Conservation (phyloP, 2,888 invertebrate genomes). For the Agrilus cyanescens region DNA sequence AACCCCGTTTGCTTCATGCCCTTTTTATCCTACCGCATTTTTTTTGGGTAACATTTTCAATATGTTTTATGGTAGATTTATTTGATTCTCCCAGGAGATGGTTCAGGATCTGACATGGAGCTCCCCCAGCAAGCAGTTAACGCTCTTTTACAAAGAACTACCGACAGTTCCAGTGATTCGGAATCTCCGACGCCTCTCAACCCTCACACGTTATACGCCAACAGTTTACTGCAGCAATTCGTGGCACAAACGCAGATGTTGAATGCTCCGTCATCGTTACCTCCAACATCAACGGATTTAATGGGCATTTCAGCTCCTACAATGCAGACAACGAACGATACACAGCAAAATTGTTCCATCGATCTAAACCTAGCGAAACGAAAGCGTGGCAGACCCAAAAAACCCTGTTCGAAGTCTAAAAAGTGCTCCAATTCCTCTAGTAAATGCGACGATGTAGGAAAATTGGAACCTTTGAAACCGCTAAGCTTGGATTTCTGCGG, state of each 20-base stretch:
- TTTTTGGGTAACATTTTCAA: neutral
- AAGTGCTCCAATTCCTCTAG: slow-evolving; percentile 26
- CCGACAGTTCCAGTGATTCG: slow-evolving; percentile 62
- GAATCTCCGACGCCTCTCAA: slow-evolving; percentile 43
- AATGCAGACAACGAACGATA: slow-evolving; percentile 30
- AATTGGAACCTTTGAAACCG: slow-evolving; percentile 4
- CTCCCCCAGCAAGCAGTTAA: slow-evolving; percentile 62
- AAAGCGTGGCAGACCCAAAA: slow-evolving; percentile 47
- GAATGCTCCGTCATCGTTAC: slow-evolving; percentile 36
- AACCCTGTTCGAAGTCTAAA: slow-evolving; percentile 34
- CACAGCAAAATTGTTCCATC: slow-evolving; percentile 36
- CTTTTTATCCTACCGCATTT: neutral
- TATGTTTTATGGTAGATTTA: neutral
- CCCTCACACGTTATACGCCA: slow-evolving; percentile 46
- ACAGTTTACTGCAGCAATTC: slow-evolving; percentile 67
- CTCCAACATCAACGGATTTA: slow-evolving; percentile 31
- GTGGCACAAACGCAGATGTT: slow-evolving; percentile 66
- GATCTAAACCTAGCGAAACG: slow-evolving; percentile 36
- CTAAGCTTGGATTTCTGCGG: slow-evolving; percentile 41
- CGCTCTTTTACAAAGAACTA: slow-evolving; percentile 63
- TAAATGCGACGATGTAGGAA: slow-evolving; percentile 20
- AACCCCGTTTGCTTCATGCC: neutral
- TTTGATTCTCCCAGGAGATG: slow-evolving; percentile 36
- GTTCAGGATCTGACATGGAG: slow-evolving; percentile 65
- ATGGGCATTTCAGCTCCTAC: slow-evolving; percentile 32